Base-by-base conservation (phyloP, 2,888 invertebrate species). In the Cheiracanthium punctorium region DNA sequence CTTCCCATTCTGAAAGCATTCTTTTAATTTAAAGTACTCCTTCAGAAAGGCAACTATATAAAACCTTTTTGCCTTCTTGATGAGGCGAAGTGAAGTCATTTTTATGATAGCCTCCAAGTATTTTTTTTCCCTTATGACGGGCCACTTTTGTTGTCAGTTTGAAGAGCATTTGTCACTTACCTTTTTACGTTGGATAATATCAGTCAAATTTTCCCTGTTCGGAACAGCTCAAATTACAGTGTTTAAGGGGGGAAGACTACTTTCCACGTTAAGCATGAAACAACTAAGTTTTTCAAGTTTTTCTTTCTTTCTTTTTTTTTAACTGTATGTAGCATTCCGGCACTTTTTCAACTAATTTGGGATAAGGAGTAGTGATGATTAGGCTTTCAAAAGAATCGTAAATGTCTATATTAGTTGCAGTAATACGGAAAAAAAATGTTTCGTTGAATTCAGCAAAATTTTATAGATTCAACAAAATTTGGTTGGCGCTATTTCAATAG, bases 71-170 rank as follows among this genome's bases (percentile, higher is more conserved):
- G n/a, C 52, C n/a, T 76, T 48, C 28, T 33, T 17, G 8, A 64
- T 33, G 32, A 58, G 58, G 24, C n/a, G 32, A 71, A 37, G 82
- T 43, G 29, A 71, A 71, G 17, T 43, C 43, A n/a, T 52, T 32
- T 37, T 58, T 76, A 64, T 76, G 64, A 84, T 77, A 65, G 72
- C 77, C 48, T 33, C 37, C n/a, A n/a, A n/a, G n/a, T n/a, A n/a
- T n/a, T n/a, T n/a, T n/a, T n/a, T 67, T 20, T 8, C 14, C 33
- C n/a, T 29, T 72, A 52, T 17, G 64, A 72, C n/a, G n/a, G n/a
- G n/a, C 72, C 65, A 84, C 73, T 84, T 84, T 84, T 52, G 77
- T 30, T 77, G 82, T 84, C 82, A 84, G 17, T 58, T 84, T 84
- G 77, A 84, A 20, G 67, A 64, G 67, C 72, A 84, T 84, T 84